A percentile compares a stretch with the other conserved stretches of the same genome.
phyloP scores from a whole-genome alignment of 1,140 invertebrate species.

The Drosophila tropicalis region DNA sequence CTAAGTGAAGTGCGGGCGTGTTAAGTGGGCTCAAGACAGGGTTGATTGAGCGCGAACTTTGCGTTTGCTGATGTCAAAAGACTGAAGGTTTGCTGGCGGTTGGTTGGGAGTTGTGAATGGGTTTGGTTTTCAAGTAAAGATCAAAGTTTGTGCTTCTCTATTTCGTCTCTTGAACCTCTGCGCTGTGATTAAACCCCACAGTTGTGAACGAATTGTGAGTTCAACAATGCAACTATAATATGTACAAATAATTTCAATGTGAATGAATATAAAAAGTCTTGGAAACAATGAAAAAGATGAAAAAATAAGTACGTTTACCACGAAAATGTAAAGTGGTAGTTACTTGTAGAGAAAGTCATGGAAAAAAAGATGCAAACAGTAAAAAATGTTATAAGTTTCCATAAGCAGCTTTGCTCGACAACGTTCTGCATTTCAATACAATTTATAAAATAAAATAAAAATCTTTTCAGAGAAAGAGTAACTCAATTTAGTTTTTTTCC shows the following conservation, averaged over 20 bases:
- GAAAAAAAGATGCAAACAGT: neutral
- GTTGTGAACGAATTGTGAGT: neutral
- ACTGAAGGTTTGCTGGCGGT: neutral
- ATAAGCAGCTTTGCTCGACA: neutral
- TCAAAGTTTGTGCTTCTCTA: neutral
- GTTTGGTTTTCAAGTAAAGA: neutral
- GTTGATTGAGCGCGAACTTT: slow-evolving; percentile 76
- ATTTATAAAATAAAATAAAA: neutral
- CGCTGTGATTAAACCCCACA: neutral
- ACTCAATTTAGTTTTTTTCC: too few relatives aligned
- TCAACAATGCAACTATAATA: neutral
- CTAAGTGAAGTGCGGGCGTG: slow-evolving; percentile 67
- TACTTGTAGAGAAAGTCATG: neutral
- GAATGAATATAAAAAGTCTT: neutral
- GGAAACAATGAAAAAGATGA: neutral
- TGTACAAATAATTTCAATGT: neutral
- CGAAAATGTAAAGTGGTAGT: neutral
- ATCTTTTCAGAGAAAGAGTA: too few relatives aligned
- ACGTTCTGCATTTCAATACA: neutral
- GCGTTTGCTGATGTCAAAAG: slow-evolving; percentile 5
- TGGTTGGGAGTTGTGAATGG: neutral
- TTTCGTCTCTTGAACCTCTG: neutral
- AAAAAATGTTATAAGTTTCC: neutral
- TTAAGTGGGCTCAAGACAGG: slow-evolving; percentile 77
- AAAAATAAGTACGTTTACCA: neutral